phyloP scores from a whole-genome alignment of 1,140 invertebrate species.

The Drosophila kurseongensis region DNA sequence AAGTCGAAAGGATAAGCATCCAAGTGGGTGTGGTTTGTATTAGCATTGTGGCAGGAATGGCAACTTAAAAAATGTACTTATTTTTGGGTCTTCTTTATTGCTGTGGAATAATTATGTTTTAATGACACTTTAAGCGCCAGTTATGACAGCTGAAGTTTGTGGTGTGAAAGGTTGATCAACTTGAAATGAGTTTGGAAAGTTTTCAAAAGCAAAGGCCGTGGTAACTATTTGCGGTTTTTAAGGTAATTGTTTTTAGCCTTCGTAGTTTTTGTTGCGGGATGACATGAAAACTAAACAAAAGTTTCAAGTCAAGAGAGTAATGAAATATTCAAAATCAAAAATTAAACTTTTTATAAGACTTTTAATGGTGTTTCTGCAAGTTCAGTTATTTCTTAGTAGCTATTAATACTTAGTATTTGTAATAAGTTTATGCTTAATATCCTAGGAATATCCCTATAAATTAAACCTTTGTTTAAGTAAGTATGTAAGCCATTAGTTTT shows the following conservation, averaged over 20 bases:
- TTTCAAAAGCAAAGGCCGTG: conserved; percentile 18
- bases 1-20: conserved; percentile 35
- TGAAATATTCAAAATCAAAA: not conserved
- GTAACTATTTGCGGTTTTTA: conserved; percentile 19
- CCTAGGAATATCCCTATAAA: too few species aligned
- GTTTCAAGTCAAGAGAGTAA: not conserved
- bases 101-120: conserved; percentile 64
- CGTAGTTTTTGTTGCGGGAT: conserved; percentile 10
- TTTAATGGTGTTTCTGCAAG: too few species aligned
- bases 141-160: conserved; percentile 32
- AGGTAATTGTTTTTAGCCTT: conserved; percentile 32
- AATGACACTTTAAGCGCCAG: conserved; percentile 56
- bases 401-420: not conserved
- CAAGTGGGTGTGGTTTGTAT: conserved; percentile 24
- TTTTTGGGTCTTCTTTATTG: conserved; percentile 55
- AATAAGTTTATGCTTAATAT: too few species aligned
- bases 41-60: conserved; percentile 46
- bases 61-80: conserved; percentile 64
- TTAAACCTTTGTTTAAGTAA: too few species aligned
- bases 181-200: conserved; percentile 48
- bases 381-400: too few species aligned
- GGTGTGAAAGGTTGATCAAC: conserved; percentile 46
- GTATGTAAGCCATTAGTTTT: too few species aligned
- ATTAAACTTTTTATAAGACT: too few species aligned
- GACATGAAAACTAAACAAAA: not conserved